A percentile compares a stretch with the other conserved stretches of the same genome.
phyloP scores from a whole-genome alignment of 2,113 vertebrate genomes.

The Tragelaphus scriptus region DNA sequence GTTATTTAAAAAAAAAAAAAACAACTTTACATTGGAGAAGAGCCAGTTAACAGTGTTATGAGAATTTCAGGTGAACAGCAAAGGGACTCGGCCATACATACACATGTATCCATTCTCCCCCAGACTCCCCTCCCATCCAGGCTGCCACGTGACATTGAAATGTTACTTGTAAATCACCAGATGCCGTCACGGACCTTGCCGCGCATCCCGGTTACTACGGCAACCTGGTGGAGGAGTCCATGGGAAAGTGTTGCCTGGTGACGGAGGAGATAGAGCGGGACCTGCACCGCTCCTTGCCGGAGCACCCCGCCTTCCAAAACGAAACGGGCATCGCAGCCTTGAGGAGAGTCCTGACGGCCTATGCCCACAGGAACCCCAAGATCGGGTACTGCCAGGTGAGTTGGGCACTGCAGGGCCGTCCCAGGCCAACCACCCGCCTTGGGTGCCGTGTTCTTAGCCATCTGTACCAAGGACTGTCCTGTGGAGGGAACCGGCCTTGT shows the following conservation, averaged over 20 bases:
- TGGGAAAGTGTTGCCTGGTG: conserved; percentile 88
- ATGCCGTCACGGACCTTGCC: conserved; percentile 85
- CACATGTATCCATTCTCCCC: neutral
- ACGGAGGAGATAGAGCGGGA: conserved; percentile 97
- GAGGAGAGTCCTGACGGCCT: conserved; percentile 92
- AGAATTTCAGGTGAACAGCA: neutral
- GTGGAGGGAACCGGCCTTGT: fast-evolving
- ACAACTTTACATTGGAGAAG: neutral
- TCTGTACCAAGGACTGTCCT: neutral
- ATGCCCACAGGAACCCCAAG: conserved; percentile 94
- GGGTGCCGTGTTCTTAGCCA: fast-evolving
- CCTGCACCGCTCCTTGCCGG: conserved; percentile 94
- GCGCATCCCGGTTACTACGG: conserved; percentile 88
- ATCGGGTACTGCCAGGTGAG: conserved; percentile 98
- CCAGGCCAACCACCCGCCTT: fast-evolving
- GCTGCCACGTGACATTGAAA: fast-evolving
- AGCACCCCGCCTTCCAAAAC: conserved; percentile 96
- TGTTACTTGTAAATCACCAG: conserved; percentile 70
- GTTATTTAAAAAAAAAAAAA: neutral
- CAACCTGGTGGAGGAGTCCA: conserved; percentile 87
- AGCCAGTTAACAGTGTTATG: fast-evolving
- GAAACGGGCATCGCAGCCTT: conserved; percentile 92
- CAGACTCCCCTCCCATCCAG: neutral
- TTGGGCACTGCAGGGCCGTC: fast-evolving
- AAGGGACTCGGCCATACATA: neutral